Conservation (phyloP, 2,113 vertebrate genomes). For the Reinhardtius hippoglossoides region DNA sequence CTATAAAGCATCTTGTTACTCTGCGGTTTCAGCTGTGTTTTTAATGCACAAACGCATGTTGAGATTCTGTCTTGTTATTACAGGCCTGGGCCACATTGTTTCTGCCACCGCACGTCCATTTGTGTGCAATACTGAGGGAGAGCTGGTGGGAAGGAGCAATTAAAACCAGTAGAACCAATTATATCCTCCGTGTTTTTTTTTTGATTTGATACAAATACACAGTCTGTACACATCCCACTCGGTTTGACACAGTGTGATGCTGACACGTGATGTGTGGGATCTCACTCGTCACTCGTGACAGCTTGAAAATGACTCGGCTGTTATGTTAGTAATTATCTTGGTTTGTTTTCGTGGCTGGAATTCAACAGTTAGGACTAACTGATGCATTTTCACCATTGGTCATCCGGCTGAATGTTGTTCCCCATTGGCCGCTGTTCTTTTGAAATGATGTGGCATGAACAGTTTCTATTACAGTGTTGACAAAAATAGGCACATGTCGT, state of each 20-base stretch:
- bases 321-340: conserved; percentile 13
- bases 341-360: not conserved
- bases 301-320: conserved; percentile 20
- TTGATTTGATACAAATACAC: not conserved
- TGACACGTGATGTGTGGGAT: conserved; percentile 29
- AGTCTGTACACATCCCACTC: conserved; percentile 11
- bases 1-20: no score
- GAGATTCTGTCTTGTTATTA: no score
- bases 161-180: not conserved
- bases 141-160: not conserved
- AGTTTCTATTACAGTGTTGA: not conserved
- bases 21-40: no score
- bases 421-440: not conserved
- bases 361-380: not conserved
- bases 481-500: not conserved
- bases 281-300: conserved; percentile 14
- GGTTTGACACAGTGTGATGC: conserved; percentile 27
- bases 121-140: not conserved
- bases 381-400: not conserved
- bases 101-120: not conserved
- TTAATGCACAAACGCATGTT: no score
- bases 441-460: not conserved
- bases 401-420: not conserved
- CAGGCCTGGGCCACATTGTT: not conserved
- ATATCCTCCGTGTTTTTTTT: not conserved